Conservation (phyloP, 1,140 invertebrate species). For the Penaeus indicus region DNA sequence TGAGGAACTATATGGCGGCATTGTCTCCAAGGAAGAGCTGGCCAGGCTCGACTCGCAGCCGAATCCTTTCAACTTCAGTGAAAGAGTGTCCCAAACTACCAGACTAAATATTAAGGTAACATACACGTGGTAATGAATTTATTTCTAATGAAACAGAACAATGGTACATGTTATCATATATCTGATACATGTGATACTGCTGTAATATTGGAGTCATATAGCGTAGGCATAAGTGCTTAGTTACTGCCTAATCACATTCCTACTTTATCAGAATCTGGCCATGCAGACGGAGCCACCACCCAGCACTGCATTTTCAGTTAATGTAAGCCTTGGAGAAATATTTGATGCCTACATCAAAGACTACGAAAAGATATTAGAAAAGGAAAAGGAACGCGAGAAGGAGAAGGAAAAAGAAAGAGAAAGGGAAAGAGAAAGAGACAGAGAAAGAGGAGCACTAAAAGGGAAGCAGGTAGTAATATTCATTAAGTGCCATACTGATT, state of each 20-base stretch:
- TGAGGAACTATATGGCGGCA: constrained; percentile 18
- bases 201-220: neutral
- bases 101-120: constrained; percentile 26
- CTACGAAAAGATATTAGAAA: constrained; percentile 29
- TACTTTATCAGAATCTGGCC: constrained; percentile 1
- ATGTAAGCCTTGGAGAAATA: constrained; percentile 25
- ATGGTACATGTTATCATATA: neutral
- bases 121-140: neutral
- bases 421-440: neutral
- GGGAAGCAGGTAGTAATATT: too few species aligned
- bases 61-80: constrained; percentile 47
- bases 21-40: constrained; percentile 24
- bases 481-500: too few species aligned
- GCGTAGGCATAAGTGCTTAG: neutral
- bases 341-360: constrained; percentile 38
- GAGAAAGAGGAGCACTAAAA: too few species aligned
- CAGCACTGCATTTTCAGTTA: constrained; percentile 39
- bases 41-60: constrained; percentile 34
- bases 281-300: constrained; percentile 56
- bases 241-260: neutral
- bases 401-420: constrained; percentile 36
- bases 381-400: constrained; percentile 35
- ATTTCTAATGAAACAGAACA: neutral
- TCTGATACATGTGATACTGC: neutral
- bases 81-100: constrained; percentile 43